phyloP scores from a whole-genome alignment of 1,140 invertebrate genomes.

The Tyrophagus putrescentiae region DNA sequence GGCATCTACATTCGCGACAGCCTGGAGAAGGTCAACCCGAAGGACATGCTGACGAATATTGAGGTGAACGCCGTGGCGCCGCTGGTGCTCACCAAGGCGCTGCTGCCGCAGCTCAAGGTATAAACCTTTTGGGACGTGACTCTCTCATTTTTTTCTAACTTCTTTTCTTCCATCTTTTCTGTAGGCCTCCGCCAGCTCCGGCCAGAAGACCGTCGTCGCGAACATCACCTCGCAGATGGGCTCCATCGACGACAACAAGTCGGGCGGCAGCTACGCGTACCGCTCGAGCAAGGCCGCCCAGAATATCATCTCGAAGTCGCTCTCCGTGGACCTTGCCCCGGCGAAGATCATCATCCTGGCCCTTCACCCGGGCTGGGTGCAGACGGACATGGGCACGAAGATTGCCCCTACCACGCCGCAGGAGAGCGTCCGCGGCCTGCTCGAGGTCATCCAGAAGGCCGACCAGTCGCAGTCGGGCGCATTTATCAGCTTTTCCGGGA shows the following conservation, averaged over 20 bases:
- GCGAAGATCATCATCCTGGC: slow-evolving; percentile 55
- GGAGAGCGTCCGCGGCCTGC: slow-evolving; percentile 46
- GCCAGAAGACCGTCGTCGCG: slow-evolving; percentile 51
- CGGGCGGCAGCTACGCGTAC: slow-evolving; percentile 58
- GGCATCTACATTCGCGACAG: slow-evolving; percentile 57
- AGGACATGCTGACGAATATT: slow-evolving; percentile 53
- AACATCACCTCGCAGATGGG: slow-evolving; percentile 69
- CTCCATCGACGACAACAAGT: slow-evolving; percentile 54
- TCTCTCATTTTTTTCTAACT: neutral
- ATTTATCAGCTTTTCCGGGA: slow-evolving; percentile 61
- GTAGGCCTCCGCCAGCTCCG: slow-evolving; percentile 44
- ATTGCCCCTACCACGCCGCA: slow-evolving; percentile 55
- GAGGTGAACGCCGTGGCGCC: slow-evolving; percentile 61
- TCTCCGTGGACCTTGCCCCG: slow-evolving; percentile 61
- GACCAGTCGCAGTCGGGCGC: slow-evolving; percentile 49
- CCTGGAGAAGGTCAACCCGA: slow-evolving; percentile 48
- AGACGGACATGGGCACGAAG: slow-evolving; percentile 68
- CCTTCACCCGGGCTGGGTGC: slow-evolving; percentile 78
- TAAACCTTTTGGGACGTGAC: neutral
- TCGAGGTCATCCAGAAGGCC: slow-evolving; percentile 47
- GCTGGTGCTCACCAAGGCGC: slow-evolving; percentile 58
- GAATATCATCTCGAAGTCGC: slow-evolving; percentile 67
- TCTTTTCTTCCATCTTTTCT: neutral
- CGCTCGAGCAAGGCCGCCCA: slow-evolving; percentile 56
- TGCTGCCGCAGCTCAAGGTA: slow-evolving; percentile 52